phyloP scores from a whole-genome alignment of 2,113 vertebrate genomes.

The Vombatus ursinus region DNA sequence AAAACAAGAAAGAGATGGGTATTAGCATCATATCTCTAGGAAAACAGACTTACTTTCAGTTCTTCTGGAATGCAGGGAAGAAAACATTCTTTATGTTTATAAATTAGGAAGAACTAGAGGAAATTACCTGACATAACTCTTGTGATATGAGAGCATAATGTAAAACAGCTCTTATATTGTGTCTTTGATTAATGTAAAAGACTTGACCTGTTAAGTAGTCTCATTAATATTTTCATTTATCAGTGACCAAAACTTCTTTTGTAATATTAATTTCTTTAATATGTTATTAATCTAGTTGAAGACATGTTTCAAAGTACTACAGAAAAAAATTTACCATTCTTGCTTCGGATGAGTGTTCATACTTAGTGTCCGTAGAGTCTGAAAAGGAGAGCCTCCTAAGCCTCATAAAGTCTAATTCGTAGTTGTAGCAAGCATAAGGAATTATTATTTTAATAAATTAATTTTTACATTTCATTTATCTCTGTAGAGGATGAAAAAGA shows the following conservation, averaged over 20 bases:
- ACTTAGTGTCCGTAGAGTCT: slow-evolving; percentile 47
- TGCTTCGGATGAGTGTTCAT: not conserved
- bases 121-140: slow-evolving; percentile 50
- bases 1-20: slow-evolving; percentile 26
- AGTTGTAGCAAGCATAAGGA: slow-evolving; percentile 26
- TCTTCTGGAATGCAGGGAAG: slow-evolving; percentile 54
- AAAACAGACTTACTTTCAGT: slow-evolving; percentile 54
- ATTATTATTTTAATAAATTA: slow-evolving; percentile 1
- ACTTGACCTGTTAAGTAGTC: slow-evolving; percentile 54
- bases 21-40: slow-evolving; percentile 45
- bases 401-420: slow-evolving; percentile 16
- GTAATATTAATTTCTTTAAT: slow-evolving; percentile 61
- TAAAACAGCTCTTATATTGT: slow-evolving; percentile 20
- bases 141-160: slow-evolving; percentile 44
- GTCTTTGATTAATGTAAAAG: slow-evolving; percentile 63
- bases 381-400: slow-evolving; percentile 28
- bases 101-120: slow-evolving; percentile 35
- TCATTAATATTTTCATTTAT: slow-evolving; percentile 66
- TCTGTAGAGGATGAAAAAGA: not conserved
- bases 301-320: slow-evolving; percentile 45
- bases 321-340: slow-evolving; percentile 25
- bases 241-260: slow-evolving; percentile 54
- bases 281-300: slow-evolving; percentile 63
- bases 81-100: slow-evolving; percentile 52
- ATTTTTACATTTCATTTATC: slow-evolving; percentile 36